Conservation (phyloP, 2,113 vertebrate species). For the Carassius gibelio region DNA sequence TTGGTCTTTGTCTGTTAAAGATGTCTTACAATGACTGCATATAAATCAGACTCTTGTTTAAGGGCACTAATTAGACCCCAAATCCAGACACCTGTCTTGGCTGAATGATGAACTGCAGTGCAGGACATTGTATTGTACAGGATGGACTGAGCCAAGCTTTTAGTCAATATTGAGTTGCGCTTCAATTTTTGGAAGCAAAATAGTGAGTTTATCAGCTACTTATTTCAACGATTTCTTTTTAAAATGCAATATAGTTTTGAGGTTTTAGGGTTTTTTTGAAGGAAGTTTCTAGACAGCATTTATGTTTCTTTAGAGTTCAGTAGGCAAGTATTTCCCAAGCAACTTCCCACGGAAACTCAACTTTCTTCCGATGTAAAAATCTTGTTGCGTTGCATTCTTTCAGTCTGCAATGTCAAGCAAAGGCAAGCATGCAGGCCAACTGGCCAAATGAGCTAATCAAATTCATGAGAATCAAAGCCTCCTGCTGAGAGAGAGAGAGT, state of each 20-base stretch:
- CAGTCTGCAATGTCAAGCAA: slow-evolving; percentile 3
- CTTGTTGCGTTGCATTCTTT: not conserved
- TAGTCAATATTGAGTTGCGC: not conserved
- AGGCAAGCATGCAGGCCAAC: slow-evolving; percentile 9
- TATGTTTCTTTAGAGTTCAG: not conserved
- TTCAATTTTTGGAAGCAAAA: too few species aligned
- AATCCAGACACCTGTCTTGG: slow-evolving; percentile 35
- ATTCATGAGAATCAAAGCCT: slow-evolving; percentile 32
- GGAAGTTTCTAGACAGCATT: too few species aligned
- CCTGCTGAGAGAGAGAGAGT: slow-evolving; percentile 23
- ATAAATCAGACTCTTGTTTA: slow-evolving; percentile 38
- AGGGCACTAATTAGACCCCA: slow-evolving; percentile 43
- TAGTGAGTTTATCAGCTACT: too few species aligned
- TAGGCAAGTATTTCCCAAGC: not conserved
- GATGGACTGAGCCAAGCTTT: too few species aligned
- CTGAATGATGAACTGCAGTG: not conserved
- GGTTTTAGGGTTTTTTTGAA: too few species aligned
- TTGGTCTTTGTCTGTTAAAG: slow-evolving; percentile 5
- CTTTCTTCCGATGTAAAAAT: not conserved
- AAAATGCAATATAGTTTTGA: too few species aligned
- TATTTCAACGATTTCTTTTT: too few species aligned
- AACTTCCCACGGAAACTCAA: not conserved
- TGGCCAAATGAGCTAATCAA: slow-evolving; percentile 19
- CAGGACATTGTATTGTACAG: not conserved
- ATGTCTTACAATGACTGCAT: slow-evolving; percentile 27